A percentile compares a stretch with the other conserved stretches of the same genome.
phyloP scores from a whole-genome alignment of 1,140 invertebrate species.

The Caenorhabditis inopinata region DNA sequence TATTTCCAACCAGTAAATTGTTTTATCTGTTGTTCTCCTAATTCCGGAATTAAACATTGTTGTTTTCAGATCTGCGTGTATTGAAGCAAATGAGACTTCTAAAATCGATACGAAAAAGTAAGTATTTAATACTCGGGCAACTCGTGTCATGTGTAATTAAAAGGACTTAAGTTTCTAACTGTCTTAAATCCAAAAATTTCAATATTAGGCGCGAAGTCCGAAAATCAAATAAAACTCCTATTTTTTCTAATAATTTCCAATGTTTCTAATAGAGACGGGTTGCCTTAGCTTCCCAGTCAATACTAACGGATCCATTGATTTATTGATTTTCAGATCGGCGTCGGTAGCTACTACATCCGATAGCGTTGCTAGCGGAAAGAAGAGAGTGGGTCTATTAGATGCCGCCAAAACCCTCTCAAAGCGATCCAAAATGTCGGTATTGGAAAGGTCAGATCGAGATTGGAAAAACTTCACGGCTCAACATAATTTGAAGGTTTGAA shows the following conservation, averaged over 20 bases:
- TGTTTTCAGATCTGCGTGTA: neutral
- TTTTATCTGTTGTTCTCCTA: too few relatives aligned
- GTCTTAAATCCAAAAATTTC: too few relatives aligned
- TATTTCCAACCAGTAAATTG: too few relatives aligned
- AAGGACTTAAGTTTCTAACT: too few relatives aligned
- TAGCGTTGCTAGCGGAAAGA: neutral
- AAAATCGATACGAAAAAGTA: neutral
- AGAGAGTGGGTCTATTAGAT: constrained; percentile 33
- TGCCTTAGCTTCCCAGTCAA: too few relatives aligned
- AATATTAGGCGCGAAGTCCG: too few relatives aligned
- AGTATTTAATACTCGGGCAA: too few relatives aligned
- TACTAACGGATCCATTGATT: too few relatives aligned
- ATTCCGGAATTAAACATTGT: too few relatives aligned
- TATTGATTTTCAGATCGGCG: neutral
- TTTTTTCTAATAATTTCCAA: neutral
- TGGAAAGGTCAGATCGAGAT: constrained; percentile 48
- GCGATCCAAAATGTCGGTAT: constrained; percentile 49
- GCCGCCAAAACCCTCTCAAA: constrained; percentile 38
- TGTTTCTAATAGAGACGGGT: too few relatives aligned
- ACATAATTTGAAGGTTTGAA: constrained; percentile 35
- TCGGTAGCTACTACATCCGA: neutral
- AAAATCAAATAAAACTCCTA: too few relatives aligned
- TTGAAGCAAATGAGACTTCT: neutral
- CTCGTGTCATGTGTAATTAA: too few relatives aligned
- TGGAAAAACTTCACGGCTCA: constrained; percentile 49